These are phyloP conservation scores for Condylura cristata DNA, from an alignment of 2,113 vertebrate species.

Conservation along the genomic window DNA sequence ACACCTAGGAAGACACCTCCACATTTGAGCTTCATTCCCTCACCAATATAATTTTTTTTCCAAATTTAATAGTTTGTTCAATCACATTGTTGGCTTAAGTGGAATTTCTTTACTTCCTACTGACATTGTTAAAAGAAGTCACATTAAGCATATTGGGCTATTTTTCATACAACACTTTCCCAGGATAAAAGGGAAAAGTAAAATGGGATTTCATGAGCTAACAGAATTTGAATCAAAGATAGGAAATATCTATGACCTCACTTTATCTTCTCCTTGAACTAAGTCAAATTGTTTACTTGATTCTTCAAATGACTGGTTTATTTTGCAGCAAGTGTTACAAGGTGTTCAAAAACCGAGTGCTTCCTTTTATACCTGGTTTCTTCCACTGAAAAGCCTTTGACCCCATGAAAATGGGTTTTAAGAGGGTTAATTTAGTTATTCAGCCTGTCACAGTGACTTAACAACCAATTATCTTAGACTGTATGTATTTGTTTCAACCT, in stretches of 20 bases:
- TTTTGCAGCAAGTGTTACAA: constrained; percentile 53
- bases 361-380: constrained; percentile 70
- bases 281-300: constrained; percentile 41
- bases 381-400: constrained; percentile 59
- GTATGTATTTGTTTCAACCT: constrained; percentile 54
- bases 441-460: constrained; percentile 56
- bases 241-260: background rate
- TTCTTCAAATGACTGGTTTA: constrained; percentile 34
- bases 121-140: background rate
- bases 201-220: constrained; percentile 9
- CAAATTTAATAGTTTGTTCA: background rate
- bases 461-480: constrained; percentile 60
- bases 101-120: background rate
- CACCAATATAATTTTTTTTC: background rate
- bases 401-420: constrained; percentile 57
- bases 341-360: constrained; percentile 2
- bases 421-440: constrained; percentile 73
- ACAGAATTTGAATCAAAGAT: constrained; percentile 1
- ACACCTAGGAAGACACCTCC: background rate
- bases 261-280: constrained; percentile 49
- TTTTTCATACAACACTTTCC: background rate
- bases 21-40: background rate
- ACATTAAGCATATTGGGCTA: background rate
- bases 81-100: background rate
- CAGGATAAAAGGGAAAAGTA: background rate